These are phyloP conservation scores for Druon quercuslanigerum DNA, from an alignment of 1,140 invertebrate species.

Conservation along the genomic window DNA sequence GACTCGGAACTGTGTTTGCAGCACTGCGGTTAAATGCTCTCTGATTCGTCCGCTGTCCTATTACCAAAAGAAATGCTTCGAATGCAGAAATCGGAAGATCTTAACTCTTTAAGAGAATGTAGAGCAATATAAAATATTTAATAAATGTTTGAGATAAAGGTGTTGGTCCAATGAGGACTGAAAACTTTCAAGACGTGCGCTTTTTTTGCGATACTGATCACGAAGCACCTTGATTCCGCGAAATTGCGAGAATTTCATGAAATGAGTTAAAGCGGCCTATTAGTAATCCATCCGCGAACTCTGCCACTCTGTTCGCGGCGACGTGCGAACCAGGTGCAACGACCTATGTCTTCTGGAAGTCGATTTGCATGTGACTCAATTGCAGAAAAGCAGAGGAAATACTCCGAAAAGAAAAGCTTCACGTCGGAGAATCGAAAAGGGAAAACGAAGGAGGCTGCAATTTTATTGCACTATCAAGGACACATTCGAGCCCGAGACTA, in stretches of 20 bases:
- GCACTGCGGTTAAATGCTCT: slow-evolving; percentile 22
- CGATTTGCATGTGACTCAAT: slow-evolving; percentile 20
- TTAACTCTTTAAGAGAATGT: slow-evolving; percentile 8
- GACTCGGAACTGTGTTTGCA: slow-evolving; percentile 13
- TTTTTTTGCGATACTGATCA: not conserved
- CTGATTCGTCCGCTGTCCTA: slow-evolving; percentile 29
- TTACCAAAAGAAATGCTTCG: slow-evolving; percentile 26
- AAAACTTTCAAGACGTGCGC: not conserved
- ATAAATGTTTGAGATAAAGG: slow-evolving; percentile 13
- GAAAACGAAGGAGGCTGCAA: not conserved
- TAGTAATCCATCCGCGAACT: slow-evolving; percentile 60
- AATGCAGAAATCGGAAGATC: slow-evolving; percentile 13
- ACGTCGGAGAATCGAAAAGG: slow-evolving; percentile 35
- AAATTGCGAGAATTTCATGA: slow-evolving; percentile 49
- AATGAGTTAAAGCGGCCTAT: slow-evolving; percentile 54
- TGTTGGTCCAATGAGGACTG: not conserved
- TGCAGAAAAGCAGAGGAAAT: not conserved
- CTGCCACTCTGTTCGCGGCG: slow-evolving; percentile 44
- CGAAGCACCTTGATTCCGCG: slow-evolving; percentile 38
- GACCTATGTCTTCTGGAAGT: slow-evolving; percentile 43
- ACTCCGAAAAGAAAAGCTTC: slow-evolving; percentile 33
- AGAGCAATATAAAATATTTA: slow-evolving; percentile 13
- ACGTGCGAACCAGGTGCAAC: slow-evolving; percentile 47
- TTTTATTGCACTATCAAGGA: slow-evolving; percentile 23
- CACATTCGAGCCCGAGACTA: not conserved